A percentile compares a stretch with the other conserved stretches of the same genome.
phyloP scores from a whole-genome alignment of 2,797 vertebrate genomes.

The Botia kubotai region DNA sequence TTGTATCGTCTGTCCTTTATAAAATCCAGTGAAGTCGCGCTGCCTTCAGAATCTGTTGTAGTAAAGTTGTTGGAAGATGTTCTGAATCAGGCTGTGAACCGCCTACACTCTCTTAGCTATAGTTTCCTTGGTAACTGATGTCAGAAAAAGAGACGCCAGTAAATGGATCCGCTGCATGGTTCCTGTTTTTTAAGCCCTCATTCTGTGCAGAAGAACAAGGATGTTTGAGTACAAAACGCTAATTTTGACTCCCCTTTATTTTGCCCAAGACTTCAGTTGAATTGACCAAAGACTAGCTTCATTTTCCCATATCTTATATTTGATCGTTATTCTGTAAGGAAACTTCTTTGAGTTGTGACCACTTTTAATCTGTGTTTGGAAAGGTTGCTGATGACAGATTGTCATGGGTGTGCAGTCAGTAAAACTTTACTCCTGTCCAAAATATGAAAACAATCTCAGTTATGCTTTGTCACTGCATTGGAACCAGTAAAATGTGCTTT shows the following conservation, averaged over 20 bases:
- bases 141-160: slow-evolving; percentile 69
- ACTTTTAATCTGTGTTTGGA: background rate
- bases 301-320: background rate
- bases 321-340: background rate
- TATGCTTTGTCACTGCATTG: slow-evolving; percentile 2
- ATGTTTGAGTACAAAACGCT: no score
- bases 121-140: slow-evolving; percentile 77
- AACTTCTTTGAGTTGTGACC: background rate
- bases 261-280: background rate
- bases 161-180: slow-evolving; percentile 63
- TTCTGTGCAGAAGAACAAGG: slow-evolving; percentile 39
- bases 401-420: background rate
- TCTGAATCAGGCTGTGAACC: slow-evolving; percentile 61
- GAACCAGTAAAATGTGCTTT: background rate
- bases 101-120: slow-evolving; percentile 75
- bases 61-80: slow-evolving; percentile 57
- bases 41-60: slow-evolving; percentile 51
- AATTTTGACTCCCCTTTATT: background rate
- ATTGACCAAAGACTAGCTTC: background rate
- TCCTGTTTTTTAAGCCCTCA: slow-evolving; percentile 64
- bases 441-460: background rate
- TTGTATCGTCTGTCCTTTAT: no score
- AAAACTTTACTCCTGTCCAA: background rate
- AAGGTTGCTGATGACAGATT: background rate
- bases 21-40: slow-evolving; percentile 29